Base-by-base conservation (phyloP, 2,113 vertebrate genomes). In the Glaucomys volans region DNA sequence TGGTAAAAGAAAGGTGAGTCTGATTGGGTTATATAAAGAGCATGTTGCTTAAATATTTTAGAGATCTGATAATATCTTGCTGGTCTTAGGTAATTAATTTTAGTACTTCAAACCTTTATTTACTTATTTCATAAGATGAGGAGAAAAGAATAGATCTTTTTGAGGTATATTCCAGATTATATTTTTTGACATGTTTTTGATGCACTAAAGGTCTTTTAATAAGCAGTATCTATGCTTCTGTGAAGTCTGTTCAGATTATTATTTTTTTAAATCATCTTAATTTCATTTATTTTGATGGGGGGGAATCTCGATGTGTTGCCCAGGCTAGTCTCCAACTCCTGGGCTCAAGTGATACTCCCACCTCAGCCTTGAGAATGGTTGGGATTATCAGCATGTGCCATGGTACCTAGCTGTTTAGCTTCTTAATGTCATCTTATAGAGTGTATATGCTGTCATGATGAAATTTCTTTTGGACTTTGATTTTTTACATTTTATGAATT, bases 81-180 rank as follows among this genome's bases (percentile, higher is more conserved):
- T 32, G 24, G 90, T 37, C 8, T 52, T 94, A 59, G 22, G 28
- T 76, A 67, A 90, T 69, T 92, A 67, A 85, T 67, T 95, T 87
- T 28, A 62, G 59, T 91, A 59, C 24, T 76, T 44, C 47, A 76
- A 67, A 91, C 4, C 35, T 87, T 44, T 69, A n/a, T 44, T 75
- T 59, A 87, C 66, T 86, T 91, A 95, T 57, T 91, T 66, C 74
- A 40, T 87, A 47, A 77, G 82, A n/a, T 69, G 57, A 94, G 35
- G 28, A 37, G 24, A 37, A 80, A 91, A 90, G 20, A 80, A 86
- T 35, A 90, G 20, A 67, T 90, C 42, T 67, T 57, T 94, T 87
- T 74, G 40, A 82, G 47, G 11, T 57, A 30, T 69, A 17, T 94
- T 74, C 54, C 26, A 66, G 72, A 32, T 85, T 90, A 71, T 4